These are phyloP conservation scores for Empidonax alnorum DNA, from an alignment of 2,113 vertebrate genomes.

Conservation along the genomic window DNA sequence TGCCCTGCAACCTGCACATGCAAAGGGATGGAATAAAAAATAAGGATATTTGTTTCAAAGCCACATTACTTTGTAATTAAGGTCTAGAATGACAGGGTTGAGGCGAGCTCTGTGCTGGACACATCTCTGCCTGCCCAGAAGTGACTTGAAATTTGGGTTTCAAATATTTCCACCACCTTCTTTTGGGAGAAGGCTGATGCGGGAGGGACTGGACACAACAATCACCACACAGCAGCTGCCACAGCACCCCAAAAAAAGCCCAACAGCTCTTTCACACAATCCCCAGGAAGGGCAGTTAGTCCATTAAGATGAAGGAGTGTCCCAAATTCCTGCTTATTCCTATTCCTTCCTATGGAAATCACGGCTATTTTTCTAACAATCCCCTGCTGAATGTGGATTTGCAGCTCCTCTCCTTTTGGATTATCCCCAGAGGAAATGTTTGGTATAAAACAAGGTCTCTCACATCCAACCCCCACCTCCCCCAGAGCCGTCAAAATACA, in stretches of 20 bases:
- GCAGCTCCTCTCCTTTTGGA: background rate
- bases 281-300: background rate
- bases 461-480: background rate
- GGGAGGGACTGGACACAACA: background rate
- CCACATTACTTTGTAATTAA: background rate
- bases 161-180: background rate
- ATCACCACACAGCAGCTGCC: too few species aligned
- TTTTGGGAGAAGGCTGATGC: background rate
- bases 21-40: background rate
- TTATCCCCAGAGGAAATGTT: background rate
- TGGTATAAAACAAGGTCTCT: background rate
- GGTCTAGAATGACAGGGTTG: background rate
- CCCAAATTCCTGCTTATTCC: background rate
- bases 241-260: background rate
- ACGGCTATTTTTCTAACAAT: background rate
- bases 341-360: background rate
- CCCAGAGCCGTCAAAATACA: background rate
- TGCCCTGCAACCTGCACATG: background rate
- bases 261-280: background rate
- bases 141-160: background rate
- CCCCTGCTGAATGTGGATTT: background rate
- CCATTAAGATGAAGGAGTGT: background rate
- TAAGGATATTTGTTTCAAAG: background rate
- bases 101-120: accelerated
- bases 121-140: background rate